phyloP scores from a whole-genome alignment of 1,140 invertebrate species.

The Conus betulinus region DNA sequence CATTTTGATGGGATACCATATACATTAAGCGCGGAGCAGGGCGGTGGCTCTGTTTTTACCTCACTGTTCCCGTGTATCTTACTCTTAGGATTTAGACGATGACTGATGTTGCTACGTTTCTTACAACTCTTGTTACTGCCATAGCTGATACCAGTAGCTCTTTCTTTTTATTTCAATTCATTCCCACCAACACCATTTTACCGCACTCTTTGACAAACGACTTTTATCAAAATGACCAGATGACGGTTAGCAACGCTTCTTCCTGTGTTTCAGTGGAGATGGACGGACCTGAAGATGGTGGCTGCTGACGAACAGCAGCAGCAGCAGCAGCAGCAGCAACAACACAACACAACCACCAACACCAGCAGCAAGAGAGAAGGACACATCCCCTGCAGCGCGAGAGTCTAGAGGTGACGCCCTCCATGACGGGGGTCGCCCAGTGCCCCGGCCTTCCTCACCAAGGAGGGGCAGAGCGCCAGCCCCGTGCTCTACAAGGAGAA shows the following conservation, averaged over 20 bases:
- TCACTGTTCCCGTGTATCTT: no score
- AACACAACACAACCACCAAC: neutral
- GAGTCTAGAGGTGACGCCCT: constrained; percentile 38
- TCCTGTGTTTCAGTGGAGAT: constrained; percentile 47
- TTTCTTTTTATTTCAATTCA: no score
- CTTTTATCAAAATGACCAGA: no score
- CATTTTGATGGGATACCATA: no score
- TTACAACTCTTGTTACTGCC: no score
- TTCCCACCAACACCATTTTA: no score
- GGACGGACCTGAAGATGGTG: constrained; percentile 39
- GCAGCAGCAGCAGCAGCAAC: neutral
- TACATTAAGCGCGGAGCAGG: no score
- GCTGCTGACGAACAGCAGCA: neutral
- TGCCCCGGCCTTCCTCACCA: constrained; percentile 48
- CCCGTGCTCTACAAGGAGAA: constrained; percentile 20
- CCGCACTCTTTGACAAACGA: no score
- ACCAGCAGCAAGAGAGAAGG: neutral
- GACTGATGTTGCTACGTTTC: no score
- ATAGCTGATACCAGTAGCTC: no score
- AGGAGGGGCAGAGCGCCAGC: constrained; percentile 25
- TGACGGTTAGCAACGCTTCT: neutral
- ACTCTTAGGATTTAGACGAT: no score
- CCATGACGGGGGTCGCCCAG: constrained; percentile 44
- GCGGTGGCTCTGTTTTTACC: no score
- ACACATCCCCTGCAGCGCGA: neutral